Conservation (phyloP, 35 echinoderm and acorn worm genomes). For the Apostichopus californicus region DNA sequence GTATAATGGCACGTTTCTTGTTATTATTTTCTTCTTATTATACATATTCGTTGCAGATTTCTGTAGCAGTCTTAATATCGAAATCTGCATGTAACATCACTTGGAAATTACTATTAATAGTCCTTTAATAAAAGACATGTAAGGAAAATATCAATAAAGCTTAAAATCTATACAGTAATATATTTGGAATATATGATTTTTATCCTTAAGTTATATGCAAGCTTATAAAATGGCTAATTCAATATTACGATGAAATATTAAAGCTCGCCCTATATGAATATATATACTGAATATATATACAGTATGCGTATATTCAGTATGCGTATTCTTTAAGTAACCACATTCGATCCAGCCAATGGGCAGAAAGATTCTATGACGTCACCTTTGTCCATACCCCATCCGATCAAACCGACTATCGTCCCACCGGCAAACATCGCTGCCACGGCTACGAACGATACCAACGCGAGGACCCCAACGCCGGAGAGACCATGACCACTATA, state of each 20-base stretch:
- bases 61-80: too few species aligned
- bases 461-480: constrained; percentile 74
- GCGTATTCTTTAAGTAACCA: neutral
- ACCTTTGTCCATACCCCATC: constrained; percentile 40
- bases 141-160: neutral
- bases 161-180: neutral
- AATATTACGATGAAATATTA: too few species aligned
- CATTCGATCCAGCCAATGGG: neutral
- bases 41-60: too few species aligned
- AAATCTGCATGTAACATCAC: too few species aligned
- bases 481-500: constrained; percentile 91
- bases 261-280: too few species aligned
- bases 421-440: constrained; percentile 91
- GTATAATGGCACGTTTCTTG: too few species aligned
- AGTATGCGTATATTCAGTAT: neutral
- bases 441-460: constrained; percentile 80
- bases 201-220: neutral
- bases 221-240: neutral
- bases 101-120: too few species aligned
- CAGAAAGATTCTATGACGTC: constrained; percentile 39
- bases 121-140: too few species aligned
- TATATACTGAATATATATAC: too few species aligned
- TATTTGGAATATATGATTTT: neutral
- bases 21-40: too few species aligned
- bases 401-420: constrained; percentile 28